phyloP scores from a whole-genome alignment of 2,113 vertebrate genomes.

The Halichoeres trimaculatus region DNA sequence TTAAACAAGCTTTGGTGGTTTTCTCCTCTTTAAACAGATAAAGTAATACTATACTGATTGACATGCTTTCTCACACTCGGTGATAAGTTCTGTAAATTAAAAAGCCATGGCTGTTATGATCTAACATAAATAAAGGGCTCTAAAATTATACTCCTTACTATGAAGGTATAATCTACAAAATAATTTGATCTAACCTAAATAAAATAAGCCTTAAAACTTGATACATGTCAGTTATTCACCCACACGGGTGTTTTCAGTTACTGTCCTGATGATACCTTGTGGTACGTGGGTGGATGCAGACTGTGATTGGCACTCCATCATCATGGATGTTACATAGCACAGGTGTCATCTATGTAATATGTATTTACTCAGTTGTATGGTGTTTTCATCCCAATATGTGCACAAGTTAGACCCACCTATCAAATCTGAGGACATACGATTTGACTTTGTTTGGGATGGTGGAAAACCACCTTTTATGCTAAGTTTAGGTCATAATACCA shows the following conservation, averaged over 20 bases:
- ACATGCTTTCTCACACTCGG: too few species aligned
- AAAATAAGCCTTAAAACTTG: not conserved
- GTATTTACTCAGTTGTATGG: not conserved
- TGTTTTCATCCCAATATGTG: not conserved
- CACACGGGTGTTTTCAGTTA: conserved; percentile 4
- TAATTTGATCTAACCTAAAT: not conserved
- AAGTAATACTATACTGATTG: too few species aligned
- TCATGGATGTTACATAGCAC: too few species aligned
- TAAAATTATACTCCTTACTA: too few species aligned
- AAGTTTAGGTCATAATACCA: not conserved
- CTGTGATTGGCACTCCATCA: not conserved
- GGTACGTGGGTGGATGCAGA: not conserved
- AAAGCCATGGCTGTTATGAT: too few species aligned
- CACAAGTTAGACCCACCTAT: too few species aligned
- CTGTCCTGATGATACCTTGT: not conserved
- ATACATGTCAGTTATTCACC: not conserved
- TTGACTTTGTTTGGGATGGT: not conserved
- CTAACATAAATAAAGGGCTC: too few species aligned
- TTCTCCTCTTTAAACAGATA: too few species aligned
- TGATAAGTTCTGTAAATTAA: too few species aligned
- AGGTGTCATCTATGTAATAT: not conserved
- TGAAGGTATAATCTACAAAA: too few species aligned
- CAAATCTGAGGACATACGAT: not conserved
- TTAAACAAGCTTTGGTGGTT: too few species aligned
- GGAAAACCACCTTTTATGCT: too few species aligned